Evolutionary conservation across 2,113 vertebrate genomes (phyloP), one percentile per base, ranked within the genome.

Genomic region (Podocnemis expansa): DNA sequence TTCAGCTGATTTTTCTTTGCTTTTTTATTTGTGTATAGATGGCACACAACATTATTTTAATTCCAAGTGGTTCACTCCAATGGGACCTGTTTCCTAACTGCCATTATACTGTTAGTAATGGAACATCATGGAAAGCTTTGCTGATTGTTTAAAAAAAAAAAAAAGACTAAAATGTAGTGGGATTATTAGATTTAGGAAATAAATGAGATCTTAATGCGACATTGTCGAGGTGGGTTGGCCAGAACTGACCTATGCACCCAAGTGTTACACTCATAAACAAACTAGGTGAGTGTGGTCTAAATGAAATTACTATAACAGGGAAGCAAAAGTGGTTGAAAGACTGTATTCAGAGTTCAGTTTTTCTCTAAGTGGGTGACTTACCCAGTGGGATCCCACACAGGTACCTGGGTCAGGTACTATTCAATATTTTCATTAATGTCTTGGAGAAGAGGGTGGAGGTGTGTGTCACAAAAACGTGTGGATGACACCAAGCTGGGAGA

Each of bases 1-100:
- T 25, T 82, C 0, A 2, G 16, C 54, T 76, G 73, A 12, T 81
- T 63, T 84, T 80, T 82, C 63, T 80, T 89, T 38, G 4, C 3
- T 63, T 63, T 80, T 82, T 86, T 54, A n/a, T n/a, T n/a, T n/a
- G n/a, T 88, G 70, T 67, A 89, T 76, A 58, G 54, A 70, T 96
- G 94, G 89, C 85, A 55, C 5, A 1, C 70, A 4, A 19, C 31
- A 0, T 84, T 0, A 16, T 85, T 91, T 84, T 95, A 55, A 31
- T 78, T 84, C 41, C 2, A 2, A n/a, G 89, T 4, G 34, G 12
- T 95, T 93, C 54, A 88, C 94, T 55, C 94, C 70, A 56, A 16
- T n/a, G 38, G 84, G 94, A 87, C 76, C 86, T 70, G 4, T 89
- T 80, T 88, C 51, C 75, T 83, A 29, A 43, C n/a, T 51, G 41